Conservation (phyloP, 2,113 vertebrate genomes). For the Reinhardtius hippoglossoides region DNA sequence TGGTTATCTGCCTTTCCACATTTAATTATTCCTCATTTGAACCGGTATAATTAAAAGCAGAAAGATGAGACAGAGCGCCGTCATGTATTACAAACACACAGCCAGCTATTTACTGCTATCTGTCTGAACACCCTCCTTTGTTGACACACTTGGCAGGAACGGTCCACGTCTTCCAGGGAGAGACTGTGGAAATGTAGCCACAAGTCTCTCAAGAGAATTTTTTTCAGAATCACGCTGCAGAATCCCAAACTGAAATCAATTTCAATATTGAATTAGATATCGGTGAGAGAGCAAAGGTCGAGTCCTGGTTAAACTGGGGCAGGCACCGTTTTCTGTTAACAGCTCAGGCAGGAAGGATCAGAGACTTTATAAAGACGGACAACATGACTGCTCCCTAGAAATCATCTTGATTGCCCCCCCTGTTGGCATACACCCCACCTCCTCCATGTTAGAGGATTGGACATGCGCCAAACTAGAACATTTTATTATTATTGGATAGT, state of each 20-base stretch:
- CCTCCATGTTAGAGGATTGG: too few species aligned
- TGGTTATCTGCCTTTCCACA: constrained; percentile 1
- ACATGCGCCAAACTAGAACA: too few species aligned
- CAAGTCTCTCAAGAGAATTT: too few species aligned
- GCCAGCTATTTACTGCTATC: not conserved
- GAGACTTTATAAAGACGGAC: too few species aligned
- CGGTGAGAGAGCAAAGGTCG: not conserved
- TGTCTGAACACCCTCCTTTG: not conserved
- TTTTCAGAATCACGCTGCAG: too few species aligned
- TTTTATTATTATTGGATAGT: too few species aligned
- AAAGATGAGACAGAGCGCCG: not conserved
- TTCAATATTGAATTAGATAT: not conserved
- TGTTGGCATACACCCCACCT: too few species aligned
- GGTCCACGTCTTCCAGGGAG: not conserved
- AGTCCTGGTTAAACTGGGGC: not conserved
- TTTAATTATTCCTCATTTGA: not conserved
- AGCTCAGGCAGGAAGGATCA: too few species aligned
- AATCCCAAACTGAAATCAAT: too few species aligned
- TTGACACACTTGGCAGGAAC: not conserved
- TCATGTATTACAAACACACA: not conserved
- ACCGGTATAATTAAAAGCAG: not conserved
- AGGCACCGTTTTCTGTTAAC: too few species aligned
- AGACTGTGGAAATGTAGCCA: not conserved
- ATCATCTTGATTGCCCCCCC: too few species aligned
- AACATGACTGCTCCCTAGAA: too few species aligned